phyloP scores from a whole-genome alignment of 2,888 invertebrate species.

The Macaria notata region DNA sequence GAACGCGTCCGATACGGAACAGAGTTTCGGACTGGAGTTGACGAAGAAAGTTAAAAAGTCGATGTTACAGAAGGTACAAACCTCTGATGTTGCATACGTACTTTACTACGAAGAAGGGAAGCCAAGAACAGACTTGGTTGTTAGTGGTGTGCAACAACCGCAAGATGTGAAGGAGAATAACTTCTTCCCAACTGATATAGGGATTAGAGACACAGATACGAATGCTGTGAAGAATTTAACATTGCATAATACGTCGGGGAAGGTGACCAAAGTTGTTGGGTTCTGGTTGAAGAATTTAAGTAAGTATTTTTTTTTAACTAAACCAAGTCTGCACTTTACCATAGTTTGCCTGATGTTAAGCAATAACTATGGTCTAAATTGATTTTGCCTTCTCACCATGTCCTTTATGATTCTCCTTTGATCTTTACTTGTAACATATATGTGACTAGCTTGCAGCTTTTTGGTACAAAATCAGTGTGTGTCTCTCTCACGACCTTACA shows the following conservation, averaged over 20 bases:
- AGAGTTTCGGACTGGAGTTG: constrained; percentile 52
- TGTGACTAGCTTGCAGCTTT: too few species aligned
- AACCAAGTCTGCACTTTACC: too few species aligned
- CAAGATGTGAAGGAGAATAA: constrained; percentile 59
- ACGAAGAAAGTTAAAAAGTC: constrained; percentile 67
- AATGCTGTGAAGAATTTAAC: constrained; percentile 66
- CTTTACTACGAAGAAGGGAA: constrained; percentile 73
- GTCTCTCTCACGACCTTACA: too few species aligned
- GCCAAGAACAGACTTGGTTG: constrained; percentile 51
- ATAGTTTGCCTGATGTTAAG: too few species aligned
- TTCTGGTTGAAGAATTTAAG: constrained; percentile 70
- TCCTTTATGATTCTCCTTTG: too few species aligned
- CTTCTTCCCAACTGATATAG: constrained; percentile 64
- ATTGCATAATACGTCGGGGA: constrained; percentile 64
- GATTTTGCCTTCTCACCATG: too few species aligned
- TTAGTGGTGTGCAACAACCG: constrained; percentile 54
- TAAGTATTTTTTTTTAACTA: constrained; percentile 46
- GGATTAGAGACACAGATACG: constrained; percentile 54
- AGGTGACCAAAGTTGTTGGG: constrained; percentile 66
- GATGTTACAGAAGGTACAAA: constrained; percentile 40
- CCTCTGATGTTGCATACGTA: constrained; percentile 68
- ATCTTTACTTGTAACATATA: too few species aligned
- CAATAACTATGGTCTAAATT: too few species aligned
- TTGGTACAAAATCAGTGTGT: too few species aligned
- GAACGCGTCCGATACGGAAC: constrained; percentile 54